These are phyloP conservation scores for Cryptocheilus praepositus DNA, from an alignment of 2,888 invertebrate species.

Conservation along the genomic window DNA sequence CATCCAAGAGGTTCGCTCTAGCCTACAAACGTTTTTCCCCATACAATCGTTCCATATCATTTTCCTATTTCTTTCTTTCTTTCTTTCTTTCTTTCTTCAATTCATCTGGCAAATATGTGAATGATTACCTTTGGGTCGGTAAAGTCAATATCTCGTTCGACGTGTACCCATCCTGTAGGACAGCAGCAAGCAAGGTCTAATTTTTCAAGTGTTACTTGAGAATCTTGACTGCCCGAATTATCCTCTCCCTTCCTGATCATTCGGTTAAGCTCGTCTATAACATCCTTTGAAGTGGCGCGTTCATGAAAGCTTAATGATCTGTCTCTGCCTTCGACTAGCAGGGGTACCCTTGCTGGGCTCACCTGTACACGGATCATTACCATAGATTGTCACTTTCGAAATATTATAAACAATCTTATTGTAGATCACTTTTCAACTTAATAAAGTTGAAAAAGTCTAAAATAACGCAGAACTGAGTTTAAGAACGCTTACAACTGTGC, in stretches of 20 bases:
- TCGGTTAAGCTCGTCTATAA: constrained; percentile 84
- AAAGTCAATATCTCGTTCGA: constrained; percentile 86
- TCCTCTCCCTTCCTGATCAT: constrained; percentile 79
- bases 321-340: constrained; percentile 69
- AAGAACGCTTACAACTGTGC: constrained; percentile 79
- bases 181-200: constrained; percentile 82
- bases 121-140: constrained; percentile 84
- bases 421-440: too few species aligned
- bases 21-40: constrained; percentile 77
- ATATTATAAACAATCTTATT: too few species aligned
- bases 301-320: constrained; percentile 84
- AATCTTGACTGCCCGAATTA: constrained; percentile 59
- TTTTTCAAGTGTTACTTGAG: constrained; percentile 67
- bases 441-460: too few species aligned
- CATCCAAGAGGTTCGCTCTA: constrained; percentile 85
- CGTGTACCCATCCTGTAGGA: constrained; percentile 87
- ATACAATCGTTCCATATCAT: too few species aligned
- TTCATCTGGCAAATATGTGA: too few species aligned
- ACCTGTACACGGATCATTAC: constrained; percentile 51
- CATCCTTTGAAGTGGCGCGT: constrained; percentile 85
- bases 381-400: neutral
- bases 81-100: too few species aligned
- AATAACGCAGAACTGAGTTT: too few species aligned
- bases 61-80: too few species aligned
- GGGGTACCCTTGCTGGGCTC: constrained; percentile 65